Evolutionary conservation across 2,797 vertebrate genomes (phyloP), one percentile per base, ranked within the genome.

Genomic region (Tympanoctomys barrerae): DNA sequence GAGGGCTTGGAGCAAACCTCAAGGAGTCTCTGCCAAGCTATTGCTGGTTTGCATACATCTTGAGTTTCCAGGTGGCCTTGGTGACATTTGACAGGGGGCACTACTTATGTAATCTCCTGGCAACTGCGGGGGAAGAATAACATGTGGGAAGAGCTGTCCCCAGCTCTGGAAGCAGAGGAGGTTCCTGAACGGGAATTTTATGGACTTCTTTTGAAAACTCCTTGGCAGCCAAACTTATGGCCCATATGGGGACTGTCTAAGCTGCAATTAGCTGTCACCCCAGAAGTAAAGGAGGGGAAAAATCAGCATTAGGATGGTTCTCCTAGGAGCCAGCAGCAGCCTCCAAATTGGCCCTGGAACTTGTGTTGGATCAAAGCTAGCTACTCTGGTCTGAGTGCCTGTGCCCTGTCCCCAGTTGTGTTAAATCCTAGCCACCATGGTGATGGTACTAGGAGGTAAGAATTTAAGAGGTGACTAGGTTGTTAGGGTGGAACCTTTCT

Each of bases 61-160:
- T 79, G 16, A 71, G 79, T 89, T 94, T 95, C 62, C 77, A 46
- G 49, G 93, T 96, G 89, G 89, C 94, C 70, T 96, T 80, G 80
- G 93, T 61, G 89, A 96, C 68, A 79, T 80, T 83, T 90, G 91
- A 84, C 91, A 86, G 88, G 57, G 68, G 66, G 75, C 13, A 13
- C n/a, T n/a, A 36, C 73, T 94, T 90, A 79, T 62, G 61, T 95
- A 92, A 96, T 16, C 0, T 1, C 46, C 70, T 91, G 77, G 79
- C 49, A 91, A 86, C 36, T 19, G 21, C 52, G 16, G n/a, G 77
- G 33, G 88, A n/a, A 75, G 22, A 59, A 64, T 84, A 26, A 64
- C 82, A 57, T 19, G 5, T 59, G 33, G 57, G 21, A 88, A 90
- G 54, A 88, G 42, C 33, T 12, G 14, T 18, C 46, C 64, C 33